phyloP scores from a whole-genome alignment of 2,113 vertebrate genomes.

The Ceyx margarethae region DNA sequence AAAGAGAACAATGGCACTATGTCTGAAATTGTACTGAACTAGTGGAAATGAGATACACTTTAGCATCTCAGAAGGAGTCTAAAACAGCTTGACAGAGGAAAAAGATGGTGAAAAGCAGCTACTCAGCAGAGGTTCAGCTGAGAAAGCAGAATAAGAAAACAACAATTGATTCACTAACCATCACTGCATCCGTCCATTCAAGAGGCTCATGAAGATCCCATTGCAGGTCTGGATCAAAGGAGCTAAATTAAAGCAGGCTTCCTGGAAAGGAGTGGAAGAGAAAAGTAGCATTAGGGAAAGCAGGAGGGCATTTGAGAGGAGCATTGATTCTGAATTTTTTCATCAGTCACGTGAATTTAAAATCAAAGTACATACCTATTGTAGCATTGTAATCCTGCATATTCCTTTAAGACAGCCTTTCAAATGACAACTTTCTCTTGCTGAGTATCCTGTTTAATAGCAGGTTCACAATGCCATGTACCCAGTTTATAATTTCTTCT shows the following conservation, averaged over 20 bases:
- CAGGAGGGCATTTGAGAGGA: background rate
- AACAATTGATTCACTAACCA: slow-evolving; percentile 37
- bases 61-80: background rate
- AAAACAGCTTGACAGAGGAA: background rate
- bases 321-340: slow-evolving; percentile 51
- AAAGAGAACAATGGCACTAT: background rate
- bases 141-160: slow-evolving; percentile 30
- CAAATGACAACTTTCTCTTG: background rate
- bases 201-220: background rate
- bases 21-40: background rate
- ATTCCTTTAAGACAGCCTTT: background rate
- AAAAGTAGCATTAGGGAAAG: slow-evolving; percentile 14
- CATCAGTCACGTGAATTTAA: slow-evolving; percentile 15
- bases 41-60: background rate
- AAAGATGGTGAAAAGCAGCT: background rate
- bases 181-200: slow-evolving; percentile 24
- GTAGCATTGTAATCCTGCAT: background rate
- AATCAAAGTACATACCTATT: slow-evolving; percentile 3
- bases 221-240: slow-evolving; percentile 22
- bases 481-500: background rate
- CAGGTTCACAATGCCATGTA: background rate
- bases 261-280: slow-evolving; percentile 20
- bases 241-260: slow-evolving; percentile 41
- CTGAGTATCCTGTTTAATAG: background rate
- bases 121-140: slow-evolving; percentile 1